Evolutionary conservation across 2,113 vertebrate genomes (phyloP).

Genomic region (Tupaia chinensis): DNA sequence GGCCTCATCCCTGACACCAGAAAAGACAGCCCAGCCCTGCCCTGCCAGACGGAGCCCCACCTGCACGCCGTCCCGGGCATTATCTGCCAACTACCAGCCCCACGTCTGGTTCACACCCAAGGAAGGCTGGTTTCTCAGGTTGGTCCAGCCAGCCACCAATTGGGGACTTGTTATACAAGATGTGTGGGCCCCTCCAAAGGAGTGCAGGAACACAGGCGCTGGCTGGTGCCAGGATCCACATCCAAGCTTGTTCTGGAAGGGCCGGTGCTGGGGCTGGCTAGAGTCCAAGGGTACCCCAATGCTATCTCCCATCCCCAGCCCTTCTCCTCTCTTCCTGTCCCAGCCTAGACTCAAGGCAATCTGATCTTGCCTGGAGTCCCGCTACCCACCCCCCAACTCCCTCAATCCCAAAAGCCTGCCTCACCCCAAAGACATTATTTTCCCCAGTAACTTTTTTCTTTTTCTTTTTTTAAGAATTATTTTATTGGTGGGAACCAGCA

Average conservation of each 20-base stretch:
- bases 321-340: background rate
- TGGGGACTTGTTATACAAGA: constrained; percentile 54
- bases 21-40: background rate
- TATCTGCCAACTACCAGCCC: background rate
- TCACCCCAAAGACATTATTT: background rate
- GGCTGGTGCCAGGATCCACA: background rate
- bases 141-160: background rate
- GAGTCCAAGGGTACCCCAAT: background rate
- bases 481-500: too few relatives aligned
- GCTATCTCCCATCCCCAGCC: background rate
- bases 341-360: background rate
- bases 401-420: background rate
- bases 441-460: background rate
- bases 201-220: background rate
- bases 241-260: background rate
- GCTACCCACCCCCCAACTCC: background rate
- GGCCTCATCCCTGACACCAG: background rate
- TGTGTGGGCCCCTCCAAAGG: background rate
- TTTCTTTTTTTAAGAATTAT: too few relatives aligned
- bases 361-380: background rate
- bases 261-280: background rate
- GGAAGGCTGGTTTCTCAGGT: constrained; percentile 74
- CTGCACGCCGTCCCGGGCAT: background rate
- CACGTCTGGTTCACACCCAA: background rate
- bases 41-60: background rate